Base-by-base conservation (phyloP, 2,888 invertebrate species). In the Cheilosia grossa region DNA sequence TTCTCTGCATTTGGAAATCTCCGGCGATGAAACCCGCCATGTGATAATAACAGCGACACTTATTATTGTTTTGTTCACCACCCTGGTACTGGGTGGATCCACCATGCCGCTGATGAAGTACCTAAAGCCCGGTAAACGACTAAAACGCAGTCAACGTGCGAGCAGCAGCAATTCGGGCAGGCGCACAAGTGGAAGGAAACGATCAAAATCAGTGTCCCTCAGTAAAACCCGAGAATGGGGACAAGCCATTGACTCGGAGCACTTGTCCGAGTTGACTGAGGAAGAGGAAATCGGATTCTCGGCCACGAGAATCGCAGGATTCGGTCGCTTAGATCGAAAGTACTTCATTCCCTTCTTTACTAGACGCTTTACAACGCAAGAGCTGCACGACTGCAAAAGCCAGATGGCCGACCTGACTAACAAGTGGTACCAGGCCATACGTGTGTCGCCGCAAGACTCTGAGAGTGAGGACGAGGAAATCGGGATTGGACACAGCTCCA, bases 161-260 rank as follows among this genome's bases (percentile, higher is more conserved):
- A 37, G 79, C 1, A 88, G 88, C 7, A 91, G 21, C 92, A 17
- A 58, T 0, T 42, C 67, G 0, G 69, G 82, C 13, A 91, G 93
- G n/a, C 93, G 93, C 1, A 89, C 93, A 77, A 89, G 93, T 75
- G 93, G 94, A 44, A 94, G 95, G 87, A 94, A 95, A 88, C 93
- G 93, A 87, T 94, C 93, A 47, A 96, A 97, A 90, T 97, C 97
- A 92, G 96, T 99, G 58, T 97, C 98, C 70, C 93, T 99, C 82
- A 98, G 98, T 89, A 99, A 99, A 93, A 99, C 99, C 0, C 96
- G 97, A 90, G 99, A 99, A 94, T 98, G 98, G 98, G 98, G 98
- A 1, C 97, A 97, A 93, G 95, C 98, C 13, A 96, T 98, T 87
- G 98, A 98, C 92, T 97, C 98, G 0, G 98, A 98, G 91, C 97